Percentiles rank a stretch among this genome's conserved stretches.
Evolutionary conservation across 2,113 vertebrate genomes (phyloP).

Genomic region (Semnornis frantzii): DNA sequence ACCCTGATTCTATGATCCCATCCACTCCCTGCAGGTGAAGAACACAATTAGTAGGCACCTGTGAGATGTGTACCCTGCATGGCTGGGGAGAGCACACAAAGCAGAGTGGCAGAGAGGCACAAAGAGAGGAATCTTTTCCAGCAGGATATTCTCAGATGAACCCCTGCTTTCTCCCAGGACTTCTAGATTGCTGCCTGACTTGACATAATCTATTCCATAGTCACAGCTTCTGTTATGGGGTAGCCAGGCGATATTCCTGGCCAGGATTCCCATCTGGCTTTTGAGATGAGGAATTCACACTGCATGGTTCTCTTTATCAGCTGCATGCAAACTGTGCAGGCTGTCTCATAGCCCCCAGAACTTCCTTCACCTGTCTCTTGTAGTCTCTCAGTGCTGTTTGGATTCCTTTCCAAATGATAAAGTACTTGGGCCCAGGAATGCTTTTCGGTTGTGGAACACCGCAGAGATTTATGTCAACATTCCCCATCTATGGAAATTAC

Average conservation of each 20-base stretch:
- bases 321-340: background rate
- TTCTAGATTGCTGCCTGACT: background rate
- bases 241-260: background rate
- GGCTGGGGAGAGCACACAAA: background rate
- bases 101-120: background rate
- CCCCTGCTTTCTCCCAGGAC: background rate
- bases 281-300: conserved; percentile 6
- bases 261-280: conserved; percentile 35
- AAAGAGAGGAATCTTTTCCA: background rate
- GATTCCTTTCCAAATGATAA: conserved; percentile 9
- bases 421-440: background rate
- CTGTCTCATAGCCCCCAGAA: background rate
- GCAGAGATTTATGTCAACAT: conserved; percentile 7
- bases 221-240: background rate
- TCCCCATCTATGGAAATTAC: background rate
- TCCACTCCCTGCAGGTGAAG: background rate
- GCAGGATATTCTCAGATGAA: background rate
- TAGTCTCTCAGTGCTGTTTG: background rate
- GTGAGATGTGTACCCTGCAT: background rate
- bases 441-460: background rate
- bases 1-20: too few species aligned
- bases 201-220: conserved; percentile 33
- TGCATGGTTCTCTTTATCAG: background rate
- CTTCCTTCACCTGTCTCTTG: conserved; percentile 18
- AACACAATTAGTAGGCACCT: background rate